Conservation (phyloP, 2,113 vertebrate genomes). For the Neoarius graeffei region DNA sequence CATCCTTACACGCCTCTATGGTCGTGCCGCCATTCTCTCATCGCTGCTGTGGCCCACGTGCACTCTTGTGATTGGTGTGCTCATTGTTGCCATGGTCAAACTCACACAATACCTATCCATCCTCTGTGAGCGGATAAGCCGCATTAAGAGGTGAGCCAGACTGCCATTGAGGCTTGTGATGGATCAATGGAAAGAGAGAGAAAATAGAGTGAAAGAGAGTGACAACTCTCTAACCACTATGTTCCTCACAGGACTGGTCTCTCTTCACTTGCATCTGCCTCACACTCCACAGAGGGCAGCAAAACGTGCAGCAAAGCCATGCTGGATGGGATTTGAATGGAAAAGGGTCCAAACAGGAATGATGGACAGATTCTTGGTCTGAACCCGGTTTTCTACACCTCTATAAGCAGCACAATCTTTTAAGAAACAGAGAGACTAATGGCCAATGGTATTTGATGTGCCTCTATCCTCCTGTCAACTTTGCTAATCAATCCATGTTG, state of each 20-base stretch:
- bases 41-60: constrained; percentile 92
- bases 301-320: constrained; percentile 34
- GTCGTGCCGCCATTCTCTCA: constrained; percentile 82
- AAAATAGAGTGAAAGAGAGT: not conserved
- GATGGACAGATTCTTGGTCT: not conserved
- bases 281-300: not conserved
- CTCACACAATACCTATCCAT: constrained; percentile 93
- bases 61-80: constrained; percentile 81
- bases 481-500: not conserved
- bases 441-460: not conserved
- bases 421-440: not conserved
- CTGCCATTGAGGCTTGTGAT: constrained; percentile 22
- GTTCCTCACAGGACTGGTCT: constrained; percentile 47
- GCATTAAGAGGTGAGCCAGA: constrained; percentile 81
- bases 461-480: not conserved
- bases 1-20: constrained; percentile 87
- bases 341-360: not conserved
- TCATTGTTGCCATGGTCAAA: constrained; percentile 91
- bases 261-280: constrained; percentile 19
- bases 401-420: not conserved
- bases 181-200: not conserved
- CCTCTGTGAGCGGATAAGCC: constrained; percentile 83
- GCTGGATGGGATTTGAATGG: constrained; percentile 38
- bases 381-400: not conserved
- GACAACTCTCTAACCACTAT: constrained; percentile 42